These are phyloP conservation scores for Lagria hirta DNA, from an alignment of 2,888 invertebrate species.

Conservation along the genomic window DNA sequence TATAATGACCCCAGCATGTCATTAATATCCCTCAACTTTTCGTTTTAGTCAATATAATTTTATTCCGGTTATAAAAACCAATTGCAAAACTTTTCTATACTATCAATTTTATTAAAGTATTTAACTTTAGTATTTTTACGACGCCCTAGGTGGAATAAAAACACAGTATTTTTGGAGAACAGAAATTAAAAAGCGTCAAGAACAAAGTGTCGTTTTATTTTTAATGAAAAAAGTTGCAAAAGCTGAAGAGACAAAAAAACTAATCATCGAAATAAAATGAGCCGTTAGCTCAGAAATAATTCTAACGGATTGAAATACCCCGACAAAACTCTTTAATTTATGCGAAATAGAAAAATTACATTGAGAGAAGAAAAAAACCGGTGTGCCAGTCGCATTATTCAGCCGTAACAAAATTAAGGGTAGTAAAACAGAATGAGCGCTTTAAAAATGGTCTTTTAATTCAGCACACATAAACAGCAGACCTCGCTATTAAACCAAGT, in stretches of 20 bases:
- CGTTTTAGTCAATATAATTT: conserved; percentile 14
- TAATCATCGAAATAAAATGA: conserved; percentile 31
- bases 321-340: too few species aligned
- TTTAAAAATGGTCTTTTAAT: too few species aligned
- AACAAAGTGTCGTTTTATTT: conserved; percentile 10
- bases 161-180: conserved; percentile 12
- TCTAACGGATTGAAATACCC: conserved; percentile 30
- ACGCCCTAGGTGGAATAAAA: conserved; percentile 11
- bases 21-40: conserved; percentile 12
- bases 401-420: too few species aligned
- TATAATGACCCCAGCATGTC: conserved; percentile 16
- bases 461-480: too few species aligned
- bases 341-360: too few species aligned
- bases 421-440: too few species aligned
- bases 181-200: conserved; percentile 18
- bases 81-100: conserved; percentile 21
- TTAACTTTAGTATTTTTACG: conserved; percentile 25
- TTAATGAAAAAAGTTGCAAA: conserved; percentile 28
- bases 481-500: too few species aligned
- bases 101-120: conserved; percentile 24
- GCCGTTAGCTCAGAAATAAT: conserved; percentile 29
- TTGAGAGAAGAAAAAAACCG: too few species aligned
- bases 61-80: conserved; percentile 18
- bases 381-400: too few species aligned
- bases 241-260: conserved; percentile 32